These are phyloP conservation scores for Parnassius orleans DNA, from an alignment of 2,888 invertebrate genomes.

Conservation along the genomic window DNA sequence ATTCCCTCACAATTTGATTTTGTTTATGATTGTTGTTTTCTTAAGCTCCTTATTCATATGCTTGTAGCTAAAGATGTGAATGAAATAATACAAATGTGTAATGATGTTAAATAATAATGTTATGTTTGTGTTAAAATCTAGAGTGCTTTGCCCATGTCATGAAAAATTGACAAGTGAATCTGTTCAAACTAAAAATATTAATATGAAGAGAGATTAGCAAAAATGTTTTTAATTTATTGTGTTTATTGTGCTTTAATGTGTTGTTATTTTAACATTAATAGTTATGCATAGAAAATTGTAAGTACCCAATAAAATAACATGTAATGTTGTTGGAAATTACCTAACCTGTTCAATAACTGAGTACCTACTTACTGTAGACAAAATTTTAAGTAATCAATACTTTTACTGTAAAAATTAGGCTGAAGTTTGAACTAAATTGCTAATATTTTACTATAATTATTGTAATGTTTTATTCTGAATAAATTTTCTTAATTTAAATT, in stretches of 20 bases:
- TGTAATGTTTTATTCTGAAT: too few species aligned
- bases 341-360: too few species aligned
- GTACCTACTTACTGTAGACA: too few species aligned
- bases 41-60: not conserved
- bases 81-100: not conserved
- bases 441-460: too few species aligned
- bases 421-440: too few species aligned
- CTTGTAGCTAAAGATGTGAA: conserved; percentile 5
- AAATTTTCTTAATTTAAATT: too few species aligned
- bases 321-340: too few species aligned
- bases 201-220: conserved; percentile 18
- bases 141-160: conserved; percentile 55
- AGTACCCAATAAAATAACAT: conserved; percentile 42
- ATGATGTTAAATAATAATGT: not conserved
- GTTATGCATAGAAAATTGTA: conserved; percentile 72
- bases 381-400: conserved; percentile 28
- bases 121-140: conserved; percentile 45
- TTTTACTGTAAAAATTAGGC: too few species aligned
- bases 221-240: conserved; percentile 27
- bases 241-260: conserved; percentile 18
- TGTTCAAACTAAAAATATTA: conserved; percentile 29
- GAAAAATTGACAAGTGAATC: conserved; percentile 57
- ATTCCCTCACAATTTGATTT: conserved; percentile 13
- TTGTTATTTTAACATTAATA: conserved; percentile 26
- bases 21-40: conserved; percentile 18